phyloP scores from a whole-genome alignment of 2,113 vertebrate genomes.

The Spizaetus ornatus region DNA sequence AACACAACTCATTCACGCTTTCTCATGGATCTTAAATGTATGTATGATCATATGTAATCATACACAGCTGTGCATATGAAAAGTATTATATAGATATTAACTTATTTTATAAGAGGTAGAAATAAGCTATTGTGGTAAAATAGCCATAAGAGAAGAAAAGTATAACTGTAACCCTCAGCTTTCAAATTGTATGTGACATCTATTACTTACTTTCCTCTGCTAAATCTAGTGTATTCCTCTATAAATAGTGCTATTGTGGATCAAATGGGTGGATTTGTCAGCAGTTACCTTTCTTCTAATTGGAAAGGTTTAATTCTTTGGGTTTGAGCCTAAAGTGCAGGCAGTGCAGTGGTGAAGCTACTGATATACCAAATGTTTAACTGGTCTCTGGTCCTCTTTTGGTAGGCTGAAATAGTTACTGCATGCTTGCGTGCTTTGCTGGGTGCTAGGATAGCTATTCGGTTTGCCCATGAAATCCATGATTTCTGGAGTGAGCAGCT shows the following conservation, averaged over 20 bases:
- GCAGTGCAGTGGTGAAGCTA: not conserved
- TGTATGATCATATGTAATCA: not conserved
- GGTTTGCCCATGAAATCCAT: not conserved
- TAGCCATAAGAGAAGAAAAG: not conserved
- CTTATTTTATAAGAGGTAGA: constrained; percentile 25
- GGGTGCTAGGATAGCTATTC: not conserved
- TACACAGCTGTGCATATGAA: not conserved
- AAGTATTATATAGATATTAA: not conserved
- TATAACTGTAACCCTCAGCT: constrained; percentile 1
- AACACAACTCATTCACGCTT: not conserved
- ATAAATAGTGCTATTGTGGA: not conserved
- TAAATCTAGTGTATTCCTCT: not conserved
- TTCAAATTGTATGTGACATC: constrained; percentile 22
- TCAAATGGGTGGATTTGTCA: not conserved
- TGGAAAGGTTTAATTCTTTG: not conserved
- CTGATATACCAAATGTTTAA: no score
- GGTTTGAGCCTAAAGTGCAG: not conserved
- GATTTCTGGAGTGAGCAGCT: not conserved
- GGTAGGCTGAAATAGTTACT: not conserved
- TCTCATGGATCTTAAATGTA: not conserved
- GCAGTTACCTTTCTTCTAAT: not conserved
- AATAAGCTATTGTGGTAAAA: constrained; percentile 39
- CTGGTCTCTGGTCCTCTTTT: not conserved
- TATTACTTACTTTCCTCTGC: not conserved
- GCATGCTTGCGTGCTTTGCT: not conserved